These are phyloP conservation scores for Chlamydotis undulata DNA, from an alignment of 2,113 vertebrate genomes.

Conservation along the genomic window DNA sequence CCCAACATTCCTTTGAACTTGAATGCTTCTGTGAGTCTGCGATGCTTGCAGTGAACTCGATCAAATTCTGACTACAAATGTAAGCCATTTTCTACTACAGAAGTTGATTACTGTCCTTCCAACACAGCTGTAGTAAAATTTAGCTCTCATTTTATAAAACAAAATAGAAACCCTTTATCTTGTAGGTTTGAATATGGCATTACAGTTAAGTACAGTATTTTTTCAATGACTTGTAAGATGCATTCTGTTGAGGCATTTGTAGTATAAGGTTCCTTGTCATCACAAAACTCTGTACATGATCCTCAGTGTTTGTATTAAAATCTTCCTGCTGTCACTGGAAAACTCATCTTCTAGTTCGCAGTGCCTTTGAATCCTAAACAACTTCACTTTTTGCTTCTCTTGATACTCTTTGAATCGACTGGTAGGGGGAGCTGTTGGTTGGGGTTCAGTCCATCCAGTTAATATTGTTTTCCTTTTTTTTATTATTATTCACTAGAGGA, in stretches of 20 bases:
- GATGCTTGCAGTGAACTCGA: neutral
- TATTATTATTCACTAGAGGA: constrained; percentile 46
- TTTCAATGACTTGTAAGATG: neutral
- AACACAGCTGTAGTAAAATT: neutral
- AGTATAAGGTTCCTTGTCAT: neutral
- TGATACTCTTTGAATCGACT: neutral
- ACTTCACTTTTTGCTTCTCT: neutral
- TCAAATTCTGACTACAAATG: neutral
- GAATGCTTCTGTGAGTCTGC: neutral
- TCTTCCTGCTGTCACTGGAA: neutral
- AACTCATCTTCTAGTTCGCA: neutral
- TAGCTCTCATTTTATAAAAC: neutral
- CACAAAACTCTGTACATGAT: neutral
- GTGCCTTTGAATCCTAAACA: neutral
- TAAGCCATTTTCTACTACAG: neutral
- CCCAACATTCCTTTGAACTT: neutral
- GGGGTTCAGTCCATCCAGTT: neutral
- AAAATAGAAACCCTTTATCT: neutral
- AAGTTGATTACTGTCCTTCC: neutral
- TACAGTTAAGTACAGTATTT: neutral
- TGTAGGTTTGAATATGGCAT: neutral
- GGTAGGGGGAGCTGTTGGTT: constrained; percentile 61
- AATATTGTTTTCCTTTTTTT: constrained; percentile 30
- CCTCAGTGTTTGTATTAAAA: neutral
- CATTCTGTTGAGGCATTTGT: neutral